Conservation (phyloP, 2,888 invertebrate genomes). For the Eutolmus rufibarbis region DNA sequence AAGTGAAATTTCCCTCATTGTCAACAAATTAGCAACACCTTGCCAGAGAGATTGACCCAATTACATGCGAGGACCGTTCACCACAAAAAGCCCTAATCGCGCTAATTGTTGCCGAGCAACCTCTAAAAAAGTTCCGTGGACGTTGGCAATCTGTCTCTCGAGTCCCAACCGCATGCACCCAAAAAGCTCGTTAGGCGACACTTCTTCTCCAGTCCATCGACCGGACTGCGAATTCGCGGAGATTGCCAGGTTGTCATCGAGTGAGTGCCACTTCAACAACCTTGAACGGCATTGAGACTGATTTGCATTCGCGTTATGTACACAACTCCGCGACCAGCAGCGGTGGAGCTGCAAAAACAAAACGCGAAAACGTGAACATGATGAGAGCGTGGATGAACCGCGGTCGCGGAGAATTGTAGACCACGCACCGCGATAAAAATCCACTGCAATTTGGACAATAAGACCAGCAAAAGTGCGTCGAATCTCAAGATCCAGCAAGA, state of each 20-base stretch:
- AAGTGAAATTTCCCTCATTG: background rate
- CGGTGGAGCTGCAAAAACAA: background rate
- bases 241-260: slow-evolving; percentile 16
- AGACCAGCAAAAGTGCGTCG: background rate
- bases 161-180: background rate
- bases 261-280: slow-evolving; percentile 40
- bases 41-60: background rate
- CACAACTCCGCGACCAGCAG: slow-evolving; percentile 6
- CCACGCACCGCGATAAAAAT: background rate
- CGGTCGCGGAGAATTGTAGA: background rate
- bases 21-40: background rate
- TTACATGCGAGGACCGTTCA: background rate
- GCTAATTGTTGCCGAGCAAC: background rate
- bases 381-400: background rate
- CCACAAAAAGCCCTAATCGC: background rate
- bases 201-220: background rate
- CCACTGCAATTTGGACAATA: background rate
- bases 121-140: background rate
- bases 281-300: slow-evolving; percentile 48
- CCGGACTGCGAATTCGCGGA: background rate
- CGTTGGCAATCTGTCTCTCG: background rate
- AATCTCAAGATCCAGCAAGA: background rate
- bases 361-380: background rate
- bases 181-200: background rate
- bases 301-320: slow-evolving; percentile 47